Conservation (phyloP, 2,113 vertebrate species). For the Larimichthys crocea region DNA sequence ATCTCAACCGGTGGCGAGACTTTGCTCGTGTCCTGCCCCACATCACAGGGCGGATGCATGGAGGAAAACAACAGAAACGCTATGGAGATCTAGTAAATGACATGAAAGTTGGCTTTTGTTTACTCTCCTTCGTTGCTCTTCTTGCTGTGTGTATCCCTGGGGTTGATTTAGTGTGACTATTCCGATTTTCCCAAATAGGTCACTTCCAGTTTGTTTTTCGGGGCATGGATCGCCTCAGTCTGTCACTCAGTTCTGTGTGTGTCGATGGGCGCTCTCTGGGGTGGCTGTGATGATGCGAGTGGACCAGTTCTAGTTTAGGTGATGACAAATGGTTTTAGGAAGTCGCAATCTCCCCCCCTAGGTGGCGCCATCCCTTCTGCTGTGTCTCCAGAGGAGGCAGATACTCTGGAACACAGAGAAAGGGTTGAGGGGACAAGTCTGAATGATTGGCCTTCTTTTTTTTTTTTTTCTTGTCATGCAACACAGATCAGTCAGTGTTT, state of each 20-base stretch:
- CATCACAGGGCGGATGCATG: conserved; percentile 38
- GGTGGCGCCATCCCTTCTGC: conserved; percentile 91
- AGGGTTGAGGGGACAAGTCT: conserved; percentile 27
- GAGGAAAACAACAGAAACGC: conserved; percentile 57
- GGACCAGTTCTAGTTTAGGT: conserved; percentile 71
- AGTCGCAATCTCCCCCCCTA: conserved; percentile 87
- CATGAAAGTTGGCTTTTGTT: conserved; percentile 62
- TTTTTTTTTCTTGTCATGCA: background rate
- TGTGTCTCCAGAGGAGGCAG: conserved; percentile 89
- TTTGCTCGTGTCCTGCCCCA: conserved; percentile 45
- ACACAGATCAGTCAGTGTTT: conserved; percentile 22
- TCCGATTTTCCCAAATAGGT: conserved; percentile 46
- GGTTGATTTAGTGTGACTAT: conserved; percentile 46
- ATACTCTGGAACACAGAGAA: conserved; percentile 87
- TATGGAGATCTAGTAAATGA: conserved; percentile 73
- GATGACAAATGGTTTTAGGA: conserved; percentile 72
- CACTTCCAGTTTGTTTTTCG: conserved; percentile 54
- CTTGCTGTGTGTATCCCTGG: conserved; percentile 74
- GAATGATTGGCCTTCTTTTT: background rate
- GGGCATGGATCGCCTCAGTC: conserved; percentile 49
- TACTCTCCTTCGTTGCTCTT: conserved; percentile 60
- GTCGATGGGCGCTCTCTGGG: conserved; percentile 70
- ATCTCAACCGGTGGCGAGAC: conserved; percentile 49
- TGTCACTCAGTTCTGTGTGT: conserved; percentile 54
- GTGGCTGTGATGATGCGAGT: conserved; percentile 75